Evolutionary conservation across 1,140 invertebrate species (phyloP), one percentile per base, ranked within the genome.

Genomic region (Euwallacea fornicatus): DNA sequence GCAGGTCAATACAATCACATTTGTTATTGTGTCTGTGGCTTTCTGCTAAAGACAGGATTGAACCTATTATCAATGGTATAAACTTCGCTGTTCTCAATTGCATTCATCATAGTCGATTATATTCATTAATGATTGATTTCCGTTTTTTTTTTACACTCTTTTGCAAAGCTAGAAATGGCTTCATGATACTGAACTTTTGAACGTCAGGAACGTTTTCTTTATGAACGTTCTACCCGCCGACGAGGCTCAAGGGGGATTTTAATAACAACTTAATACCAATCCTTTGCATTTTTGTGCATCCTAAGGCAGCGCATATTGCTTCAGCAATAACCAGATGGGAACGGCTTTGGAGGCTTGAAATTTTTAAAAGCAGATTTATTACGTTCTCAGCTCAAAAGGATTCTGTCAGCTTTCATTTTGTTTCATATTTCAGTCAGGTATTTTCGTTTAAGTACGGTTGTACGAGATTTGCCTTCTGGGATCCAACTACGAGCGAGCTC

Each of bases 361-460:
- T 63, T 63, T 63, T 46, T 63, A 44, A 63, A 63, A 63, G 61
- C 42, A 47, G 61, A 63, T 63, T 63, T 63, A 63, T 63, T 63
- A 63, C 42, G 42, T 63, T 44, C 61, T 47, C 42, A 16, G 42
- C 47, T 41, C 42, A 63, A 63, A 63, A 44, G 44, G 61, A 10
- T 63, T 47, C 43, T 46, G 61, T 63, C 61, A 46, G 61, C 13
- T 60, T 63, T 63, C 61, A 15, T 63, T 63, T 46, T 15, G 13
- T 63, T 41, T 63, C 44, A 10, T 15, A 7, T 63, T 63, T 47
- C 7, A 63, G n/a, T 13, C 16, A 16, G 42, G 61, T 47, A 63
- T 46, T 63, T 63, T 41, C 42, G 16, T 63, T 50, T 11, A 50
- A 50, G 9, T 50, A 11, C 46, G 13, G 46, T 11, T 50, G 46